Conservation (phyloP, 2,113 vertebrate species). For the Alethe diademata region DNA sequence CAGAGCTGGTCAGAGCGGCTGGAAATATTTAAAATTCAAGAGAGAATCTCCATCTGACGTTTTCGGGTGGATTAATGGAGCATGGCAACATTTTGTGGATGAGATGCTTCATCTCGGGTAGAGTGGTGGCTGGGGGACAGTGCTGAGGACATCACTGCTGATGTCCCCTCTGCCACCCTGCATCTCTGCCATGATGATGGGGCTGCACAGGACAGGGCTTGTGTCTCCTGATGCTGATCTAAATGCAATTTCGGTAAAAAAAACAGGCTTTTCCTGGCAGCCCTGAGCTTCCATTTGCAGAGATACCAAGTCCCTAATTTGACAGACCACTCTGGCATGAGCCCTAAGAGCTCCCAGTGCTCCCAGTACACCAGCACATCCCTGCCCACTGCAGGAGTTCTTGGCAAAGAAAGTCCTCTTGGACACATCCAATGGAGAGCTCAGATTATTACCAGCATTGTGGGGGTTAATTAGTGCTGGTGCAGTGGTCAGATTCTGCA, state of each 20-base stretch:
- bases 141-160: neutral
- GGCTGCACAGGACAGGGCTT: neutral
- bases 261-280: neutral
- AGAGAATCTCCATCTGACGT: conserved; percentile 12
- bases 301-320: neutral
- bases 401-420: neutral
- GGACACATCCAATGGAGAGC: neutral
- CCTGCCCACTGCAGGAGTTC: neutral
- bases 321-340: neutral
- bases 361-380: neutral
- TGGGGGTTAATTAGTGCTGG: neutral
- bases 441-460: neutral
- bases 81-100: conserved; percentile 18
- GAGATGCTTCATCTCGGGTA: neutral
- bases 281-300: neutral
- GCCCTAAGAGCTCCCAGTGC: neutral
- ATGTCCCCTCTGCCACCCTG: neutral
- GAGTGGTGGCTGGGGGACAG: neutral
- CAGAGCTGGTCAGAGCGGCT: neutral
- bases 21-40: conserved; percentile 5
- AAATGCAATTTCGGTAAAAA: neutral
- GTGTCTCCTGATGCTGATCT: neutral
- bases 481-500: neutral
- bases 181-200: neutral
- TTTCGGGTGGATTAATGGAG: conserved; percentile 44